Evolutionary conservation across 2,888 invertebrate genomes (phyloP).

Genomic region (Nomada ruficornis): DNA sequence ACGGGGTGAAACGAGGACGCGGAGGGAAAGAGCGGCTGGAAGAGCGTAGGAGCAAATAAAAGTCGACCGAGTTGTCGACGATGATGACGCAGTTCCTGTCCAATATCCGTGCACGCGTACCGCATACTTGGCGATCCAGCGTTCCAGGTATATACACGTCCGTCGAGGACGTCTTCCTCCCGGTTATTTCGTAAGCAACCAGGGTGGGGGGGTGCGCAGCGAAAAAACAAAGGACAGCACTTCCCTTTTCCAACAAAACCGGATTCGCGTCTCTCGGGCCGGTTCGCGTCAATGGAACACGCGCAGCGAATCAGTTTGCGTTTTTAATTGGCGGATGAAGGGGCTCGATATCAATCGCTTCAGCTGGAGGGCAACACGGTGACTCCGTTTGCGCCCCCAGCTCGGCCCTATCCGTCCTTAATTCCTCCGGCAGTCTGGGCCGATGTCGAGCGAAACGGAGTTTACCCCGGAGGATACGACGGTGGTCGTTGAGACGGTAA

Average conservation of each 20-base stretch:
- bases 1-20: not conserved
- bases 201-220: not conserved
- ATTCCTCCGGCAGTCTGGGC: constrained; percentile 1
- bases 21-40: not conserved
- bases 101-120: no score
- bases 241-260: no score
- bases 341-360: constrained; percentile 33
- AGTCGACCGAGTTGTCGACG: constrained; percentile 4
- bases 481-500: constrained; percentile 65
- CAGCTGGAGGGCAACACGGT: constrained; percentile 28
- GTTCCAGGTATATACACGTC: not conserved
- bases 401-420: constrained; percentile 20
- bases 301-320: not conserved
- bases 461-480: constrained; percentile 68
- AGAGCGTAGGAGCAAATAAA: constrained; percentile 16
- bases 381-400: constrained; percentile 5
- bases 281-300: constrained; percentile 15
- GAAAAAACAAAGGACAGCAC: no score
- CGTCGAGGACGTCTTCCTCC: no score
- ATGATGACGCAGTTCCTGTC: constrained; percentile 21
- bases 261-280: not conserved
- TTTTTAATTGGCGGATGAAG: constrained; percentile 45
- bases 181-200: no score
- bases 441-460: constrained; percentile 28
- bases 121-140: not conserved